Evolutionary conservation across 1,140 invertebrate species (phyloP).

Genomic region (Drosophila ogumai): DNA sequence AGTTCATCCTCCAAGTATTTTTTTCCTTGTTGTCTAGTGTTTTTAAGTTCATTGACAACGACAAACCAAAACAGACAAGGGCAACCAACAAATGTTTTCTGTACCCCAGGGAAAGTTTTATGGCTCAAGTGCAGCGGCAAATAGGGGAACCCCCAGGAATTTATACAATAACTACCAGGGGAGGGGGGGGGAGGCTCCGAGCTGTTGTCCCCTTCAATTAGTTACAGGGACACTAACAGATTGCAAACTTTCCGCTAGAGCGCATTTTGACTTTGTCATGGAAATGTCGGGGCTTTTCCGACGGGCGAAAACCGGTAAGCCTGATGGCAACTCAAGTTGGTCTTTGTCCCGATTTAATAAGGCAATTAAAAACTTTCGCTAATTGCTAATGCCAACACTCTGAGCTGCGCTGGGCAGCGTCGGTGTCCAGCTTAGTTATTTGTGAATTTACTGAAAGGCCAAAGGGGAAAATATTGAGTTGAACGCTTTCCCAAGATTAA

Average conservation of each 20-base stretch:
- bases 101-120: slow-evolving; percentile 45
- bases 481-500: not conserved
- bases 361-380: slow-evolving; percentile 77
- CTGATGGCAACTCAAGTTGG: slow-evolving; percentile 30
- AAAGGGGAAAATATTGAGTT: slow-evolving; percentile 1
- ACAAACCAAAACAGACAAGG: slow-evolving; percentile 40
- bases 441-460: slow-evolving; percentile 3
- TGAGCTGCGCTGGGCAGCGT: not conserved
- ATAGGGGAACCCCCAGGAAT: slow-evolving; percentile 18
- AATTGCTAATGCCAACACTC: slow-evolving; percentile 62
- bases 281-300: slow-evolving; percentile 14
- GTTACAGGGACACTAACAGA: slow-evolving; percentile 66
- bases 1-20: too few relatives aligned
- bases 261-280: slow-evolving; percentile 40
- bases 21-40: not conserved
- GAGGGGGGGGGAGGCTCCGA: not conserved
- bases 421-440: slow-evolving; percentile 20
- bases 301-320: not conserved
- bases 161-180: slow-evolving; percentile 1
- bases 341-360: slow-evolving; percentile 69
- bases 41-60: slow-evolving; percentile 64
- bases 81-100: slow-evolving; percentile 56
- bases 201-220: slow-evolving; percentile 59
- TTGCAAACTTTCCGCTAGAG: slow-evolving; percentile 64
- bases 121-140: slow-evolving; percentile 34